Evolutionary conservation across 2,113 vertebrate genomes (phyloP).

Genomic region (Carlito syrichta): DNA sequence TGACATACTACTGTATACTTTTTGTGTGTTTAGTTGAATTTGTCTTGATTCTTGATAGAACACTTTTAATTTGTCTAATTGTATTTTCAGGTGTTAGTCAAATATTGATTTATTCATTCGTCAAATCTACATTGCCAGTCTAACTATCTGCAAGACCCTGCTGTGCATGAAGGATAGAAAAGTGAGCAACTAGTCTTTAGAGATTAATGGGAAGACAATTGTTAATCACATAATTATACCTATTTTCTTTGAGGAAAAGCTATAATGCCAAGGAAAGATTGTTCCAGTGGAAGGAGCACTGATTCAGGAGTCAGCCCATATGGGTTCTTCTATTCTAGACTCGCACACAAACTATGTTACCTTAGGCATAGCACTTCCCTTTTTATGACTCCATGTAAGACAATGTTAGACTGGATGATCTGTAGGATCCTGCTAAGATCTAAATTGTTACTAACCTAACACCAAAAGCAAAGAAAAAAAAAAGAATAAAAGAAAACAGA

Average conservation of each 20-base stretch:
- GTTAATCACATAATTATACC: background rate
- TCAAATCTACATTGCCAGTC: background rate
- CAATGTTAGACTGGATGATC: background rate
- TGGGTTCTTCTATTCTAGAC: background rate
- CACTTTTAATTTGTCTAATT: background rate
- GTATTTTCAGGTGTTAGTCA: background rate
- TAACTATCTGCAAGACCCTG: background rate
- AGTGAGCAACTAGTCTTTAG: background rate
- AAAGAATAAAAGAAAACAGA: background rate
- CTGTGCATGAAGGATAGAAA: background rate
- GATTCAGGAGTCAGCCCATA: rapidly evolving
- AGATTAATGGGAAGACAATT: background rate
- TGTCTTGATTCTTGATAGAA: background rate
- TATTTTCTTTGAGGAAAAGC: background rate
- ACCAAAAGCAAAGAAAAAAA: background rate
- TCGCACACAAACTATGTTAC: background rate
- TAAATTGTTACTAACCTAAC: background rate
- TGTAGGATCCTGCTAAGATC: background rate
- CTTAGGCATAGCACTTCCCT: background rate
- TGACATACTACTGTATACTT: background rate
- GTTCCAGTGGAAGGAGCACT: background rate
- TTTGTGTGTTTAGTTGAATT: background rate
- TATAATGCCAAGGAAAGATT: background rate
- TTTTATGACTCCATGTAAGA: background rate
- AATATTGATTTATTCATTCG: background rate